Percentiles rank a stretch among this genome's conserved stretches.
phyloP scores from a whole-genome alignment of 2,888 invertebrate species.

The Ypsolopha scabrella region DNA sequence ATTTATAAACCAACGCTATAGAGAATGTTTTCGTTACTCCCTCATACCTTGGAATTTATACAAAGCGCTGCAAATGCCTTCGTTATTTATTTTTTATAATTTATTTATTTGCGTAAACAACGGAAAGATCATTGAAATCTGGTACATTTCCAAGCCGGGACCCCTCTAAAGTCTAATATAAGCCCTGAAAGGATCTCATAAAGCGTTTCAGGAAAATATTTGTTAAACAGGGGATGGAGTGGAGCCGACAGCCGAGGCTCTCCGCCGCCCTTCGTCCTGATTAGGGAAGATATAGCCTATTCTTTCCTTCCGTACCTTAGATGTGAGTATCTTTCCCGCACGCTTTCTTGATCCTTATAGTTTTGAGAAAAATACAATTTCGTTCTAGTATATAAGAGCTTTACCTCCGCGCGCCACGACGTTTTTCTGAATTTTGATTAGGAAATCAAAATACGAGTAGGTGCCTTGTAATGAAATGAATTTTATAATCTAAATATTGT shows the following conservation, averaged over 20 bases:
- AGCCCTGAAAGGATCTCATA: conserved; percentile 26
- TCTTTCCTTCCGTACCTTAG: conserved; percentile 26
- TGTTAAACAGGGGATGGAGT: conserved; percentile 22
- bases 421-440: too few species aligned
- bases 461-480: too few species aligned
- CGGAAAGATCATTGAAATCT: too few species aligned
- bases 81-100: too few species aligned
- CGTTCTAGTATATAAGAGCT: not conserved
- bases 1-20: too few species aligned
- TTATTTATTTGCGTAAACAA: too few species aligned
- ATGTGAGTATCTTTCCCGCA: not conserved
- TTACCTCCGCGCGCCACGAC: too few species aligned
- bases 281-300: conserved; percentile 41
- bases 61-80: too few species aligned
- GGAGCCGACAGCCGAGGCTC: not conserved
- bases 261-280: conserved; percentile 21
- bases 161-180: not conserved
- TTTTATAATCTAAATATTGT: too few species aligned
- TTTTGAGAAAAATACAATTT: not conserved
- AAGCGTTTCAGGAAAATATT: conserved; percentile 34
- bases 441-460: too few species aligned
- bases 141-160: not conserved
- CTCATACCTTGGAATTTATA: too few species aligned
- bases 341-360: not conserved
- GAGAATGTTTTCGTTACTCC: too few species aligned